Evolutionary conservation across 2,113 vertebrate genomes (phyloP).

Genomic region (Megaleporinus macrocephalus): DNA sequence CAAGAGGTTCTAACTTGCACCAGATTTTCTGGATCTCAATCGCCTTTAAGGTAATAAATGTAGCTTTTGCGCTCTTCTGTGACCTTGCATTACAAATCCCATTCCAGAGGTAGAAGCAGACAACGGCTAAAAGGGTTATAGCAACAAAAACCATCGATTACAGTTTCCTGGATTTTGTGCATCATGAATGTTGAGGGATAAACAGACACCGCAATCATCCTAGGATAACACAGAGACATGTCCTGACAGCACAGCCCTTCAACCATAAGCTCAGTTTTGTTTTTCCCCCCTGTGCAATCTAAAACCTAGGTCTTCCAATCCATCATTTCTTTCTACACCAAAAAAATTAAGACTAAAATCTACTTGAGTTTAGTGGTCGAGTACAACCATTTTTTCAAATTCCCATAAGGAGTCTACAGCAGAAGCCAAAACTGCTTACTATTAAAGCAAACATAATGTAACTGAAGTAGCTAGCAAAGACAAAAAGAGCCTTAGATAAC

Average conservation of each 20-base stretch:
- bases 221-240: conserved; percentile 88
- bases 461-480: conserved; percentile 8
- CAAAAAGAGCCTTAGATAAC: not conserved
- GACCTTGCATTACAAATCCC: conserved; percentile 83
- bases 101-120: conserved; percentile 98
- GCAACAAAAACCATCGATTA: conserved; percentile 83
- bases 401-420: not conserved
- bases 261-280: conserved; percentile 1
- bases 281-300: not conserved
- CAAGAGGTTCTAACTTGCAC: conserved; percentile 63
- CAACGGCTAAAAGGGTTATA: conserved; percentile 81
- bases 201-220: conserved; percentile 88
- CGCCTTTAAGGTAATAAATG: conserved; percentile 29
- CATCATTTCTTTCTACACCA: not conserved
- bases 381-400: not conserved
- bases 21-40: conserved; percentile 30
- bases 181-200: conserved; percentile 77
- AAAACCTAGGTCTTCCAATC: not conserved
- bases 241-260: conserved; percentile 79
- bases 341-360: conserved; percentile 4
- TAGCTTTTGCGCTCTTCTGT: conserved; percentile 64
- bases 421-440: conserved; percentile 9
- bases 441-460: conserved; percentile 27
- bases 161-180: conserved; percentile 85
- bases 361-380: conserved; percentile 3